phyloP scores from a whole-genome alignment of 1,140 invertebrate species.

The Neotoxoptera formosana region DNA sequence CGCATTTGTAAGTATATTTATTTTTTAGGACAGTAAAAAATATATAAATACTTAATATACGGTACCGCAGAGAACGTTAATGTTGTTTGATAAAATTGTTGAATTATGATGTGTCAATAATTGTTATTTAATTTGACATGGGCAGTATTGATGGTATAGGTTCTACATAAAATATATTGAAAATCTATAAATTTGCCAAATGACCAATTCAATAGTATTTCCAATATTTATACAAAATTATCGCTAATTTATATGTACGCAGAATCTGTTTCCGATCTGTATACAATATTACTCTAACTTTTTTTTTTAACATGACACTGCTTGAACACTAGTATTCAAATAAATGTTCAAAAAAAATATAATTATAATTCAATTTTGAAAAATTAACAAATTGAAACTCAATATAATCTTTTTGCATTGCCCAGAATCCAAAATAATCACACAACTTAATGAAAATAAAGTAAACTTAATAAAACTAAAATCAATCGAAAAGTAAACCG shows the following conservation, averaged over 20 bases:
- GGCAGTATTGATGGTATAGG: not conserved
- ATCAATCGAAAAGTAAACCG: not conserved
- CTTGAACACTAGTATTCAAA: not conserved
- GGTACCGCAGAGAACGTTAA: not conserved
- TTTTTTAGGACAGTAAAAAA: not conserved
- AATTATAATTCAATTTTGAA: not conserved
- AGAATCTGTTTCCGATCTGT: not conserved
- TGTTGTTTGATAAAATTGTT: not conserved
- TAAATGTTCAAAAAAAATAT: not conserved
- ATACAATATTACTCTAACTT: not conserved
- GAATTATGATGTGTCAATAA: not conserved
- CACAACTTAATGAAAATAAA: not conserved
- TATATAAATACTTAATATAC: not conserved
- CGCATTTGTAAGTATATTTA: not conserved
- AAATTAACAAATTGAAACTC: not conserved
- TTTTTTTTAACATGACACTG: not conserved
- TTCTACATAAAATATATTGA: not conserved
- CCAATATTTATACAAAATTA: not conserved
- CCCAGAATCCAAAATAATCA: not conserved
- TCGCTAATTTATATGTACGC: too few species aligned
- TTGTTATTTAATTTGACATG: not conserved
- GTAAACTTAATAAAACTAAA: not conserved
- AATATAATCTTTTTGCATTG: not conserved
- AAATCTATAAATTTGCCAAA: not conserved
- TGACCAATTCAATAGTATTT: not conserved